phyloP scores from a whole-genome alignment of 2,797 vertebrate species.

The Peromyscus eremicus region DNA sequence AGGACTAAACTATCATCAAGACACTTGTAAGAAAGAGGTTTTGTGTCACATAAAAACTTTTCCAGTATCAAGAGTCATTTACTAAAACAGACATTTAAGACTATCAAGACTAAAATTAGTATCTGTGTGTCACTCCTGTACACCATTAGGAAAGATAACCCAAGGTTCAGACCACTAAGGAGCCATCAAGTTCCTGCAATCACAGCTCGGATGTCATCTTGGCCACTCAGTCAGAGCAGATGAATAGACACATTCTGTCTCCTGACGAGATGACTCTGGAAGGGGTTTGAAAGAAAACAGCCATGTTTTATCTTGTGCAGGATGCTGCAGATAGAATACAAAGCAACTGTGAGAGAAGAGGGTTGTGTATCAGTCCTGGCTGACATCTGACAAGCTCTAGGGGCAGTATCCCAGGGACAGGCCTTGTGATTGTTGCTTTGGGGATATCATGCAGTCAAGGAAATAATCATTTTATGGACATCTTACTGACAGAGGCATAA shows the following conservation, averaged over 20 bases:
- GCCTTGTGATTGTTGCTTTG: not conserved
- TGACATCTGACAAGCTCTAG: not conserved
- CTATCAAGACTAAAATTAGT: conserved; percentile 60
- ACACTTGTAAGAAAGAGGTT: not conserved
- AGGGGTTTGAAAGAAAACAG: conserved; percentile 54
- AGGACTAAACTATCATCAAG: not conserved
- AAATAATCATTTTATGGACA: not conserved
- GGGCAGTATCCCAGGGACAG: not conserved
- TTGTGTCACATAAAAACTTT: conserved; percentile 34
- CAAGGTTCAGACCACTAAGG: not conserved
- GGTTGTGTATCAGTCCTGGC: not conserved
- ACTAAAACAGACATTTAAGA: conserved; percentile 66
- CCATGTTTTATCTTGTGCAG: conserved; percentile 38
- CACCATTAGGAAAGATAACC: conserved; percentile 46
- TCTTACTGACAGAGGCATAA: not conserved
- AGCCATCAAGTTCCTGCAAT: conserved; percentile 5
- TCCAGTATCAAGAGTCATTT: conserved; percentile 22
- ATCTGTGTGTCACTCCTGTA: not conserved
- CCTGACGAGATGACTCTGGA: conserved; percentile 40
- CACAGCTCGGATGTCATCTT: conserved; percentile 57
- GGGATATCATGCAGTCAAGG: not conserved
- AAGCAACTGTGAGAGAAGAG: conserved; percentile 5
- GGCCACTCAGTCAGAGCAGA: conserved; percentile 22
- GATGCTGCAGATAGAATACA: not conserved
- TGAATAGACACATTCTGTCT: conserved; percentile 66